Percentiles rank a stretch among this genome's conserved stretches.
Conservation (phyloP, 2,113 vertebrate species). For the Ctenodactylus gundi region DNA sequence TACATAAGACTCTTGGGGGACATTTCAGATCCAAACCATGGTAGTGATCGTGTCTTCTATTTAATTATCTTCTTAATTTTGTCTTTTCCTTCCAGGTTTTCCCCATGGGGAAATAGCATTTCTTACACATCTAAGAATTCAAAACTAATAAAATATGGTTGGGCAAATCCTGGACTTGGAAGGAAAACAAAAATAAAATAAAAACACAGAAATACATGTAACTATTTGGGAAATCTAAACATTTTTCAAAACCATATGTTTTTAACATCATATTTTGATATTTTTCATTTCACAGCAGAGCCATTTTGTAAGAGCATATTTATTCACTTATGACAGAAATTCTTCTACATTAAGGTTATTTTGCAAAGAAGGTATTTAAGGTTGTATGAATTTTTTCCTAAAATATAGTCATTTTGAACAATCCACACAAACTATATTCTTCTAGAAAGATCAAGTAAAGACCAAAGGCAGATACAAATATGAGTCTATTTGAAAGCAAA, state of each 20-base stretch:
- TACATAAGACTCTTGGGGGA: no score
- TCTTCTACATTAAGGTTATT: background rate
- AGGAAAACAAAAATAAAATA: background rate
- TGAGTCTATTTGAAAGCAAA: slow-evolving; percentile 4
- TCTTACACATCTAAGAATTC: background rate
- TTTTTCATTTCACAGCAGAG: slow-evolving; percentile 51
- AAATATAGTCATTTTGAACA: slow-evolving; percentile 50
- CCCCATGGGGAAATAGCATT: slow-evolving; percentile 20
- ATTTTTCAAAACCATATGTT: slow-evolving; percentile 22
- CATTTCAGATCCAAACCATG: no score
- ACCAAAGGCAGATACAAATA: background rate
- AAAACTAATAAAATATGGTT: slow-evolving; percentile 3
- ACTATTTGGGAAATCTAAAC: slow-evolving; percentile 12
- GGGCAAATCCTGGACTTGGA: background rate
- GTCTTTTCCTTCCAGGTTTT: background rate
- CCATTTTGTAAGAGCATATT: background rate
- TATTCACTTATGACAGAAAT: slow-evolving; percentile 43
- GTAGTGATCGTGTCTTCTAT: background rate
- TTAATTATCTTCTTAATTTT: slow-evolving; percentile 3
- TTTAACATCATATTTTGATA: background rate
- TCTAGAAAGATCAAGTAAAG: slow-evolving; percentile 19
- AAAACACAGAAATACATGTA: background rate
- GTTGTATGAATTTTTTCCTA: background rate
- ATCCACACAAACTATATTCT: background rate
- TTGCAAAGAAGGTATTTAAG: slow-evolving; percentile 5